Conservation (phyloP, 2,797 vertebrate species). For the Sphenodon punctatus region DNA sequence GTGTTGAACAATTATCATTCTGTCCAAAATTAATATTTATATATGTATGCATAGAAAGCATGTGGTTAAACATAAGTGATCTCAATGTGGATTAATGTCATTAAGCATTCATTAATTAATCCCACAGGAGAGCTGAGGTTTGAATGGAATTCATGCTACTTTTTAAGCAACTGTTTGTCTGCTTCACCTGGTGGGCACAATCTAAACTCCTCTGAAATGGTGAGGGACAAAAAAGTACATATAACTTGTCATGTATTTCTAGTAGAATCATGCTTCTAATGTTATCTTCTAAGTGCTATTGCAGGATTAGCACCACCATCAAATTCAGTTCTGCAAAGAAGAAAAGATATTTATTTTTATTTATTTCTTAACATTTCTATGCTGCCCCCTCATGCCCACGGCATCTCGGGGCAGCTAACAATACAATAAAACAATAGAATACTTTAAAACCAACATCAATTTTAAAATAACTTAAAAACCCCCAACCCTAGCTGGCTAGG, state of each 20-base stretch:
- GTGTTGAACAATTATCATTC: constrained; percentile 68
- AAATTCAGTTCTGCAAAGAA: neutral
- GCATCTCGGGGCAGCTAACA: too few species aligned
- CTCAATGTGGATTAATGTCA: constrained; percentile 70
- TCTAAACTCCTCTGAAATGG: constrained; percentile 5
- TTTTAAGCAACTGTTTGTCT: constrained; percentile 4
- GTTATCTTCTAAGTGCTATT: neutral
- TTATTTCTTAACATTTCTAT: too few species aligned
- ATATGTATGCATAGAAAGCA: constrained; percentile 65
- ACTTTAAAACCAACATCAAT: too few species aligned
- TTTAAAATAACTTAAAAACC: too few species aligned
- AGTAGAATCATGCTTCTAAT: neutral
- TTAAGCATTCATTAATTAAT: constrained; percentile 69
- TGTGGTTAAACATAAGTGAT: constrained; percentile 73
- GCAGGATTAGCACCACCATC: neutral
- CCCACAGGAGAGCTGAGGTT: constrained; percentile 58
- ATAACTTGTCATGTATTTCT: neutral
- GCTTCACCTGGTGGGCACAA: neutral
- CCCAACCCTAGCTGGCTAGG: neutral
- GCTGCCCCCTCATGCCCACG: too few species aligned
- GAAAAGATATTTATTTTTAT: too few species aligned
- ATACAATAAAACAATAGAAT: too few species aligned
- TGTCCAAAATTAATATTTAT: constrained; percentile 81
- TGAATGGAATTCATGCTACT: constrained; percentile 2
- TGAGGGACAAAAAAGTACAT: neutral